Evolutionary conservation across 23 tunicate species (phyloP).

Genomic region (Styela clava): DNA sequence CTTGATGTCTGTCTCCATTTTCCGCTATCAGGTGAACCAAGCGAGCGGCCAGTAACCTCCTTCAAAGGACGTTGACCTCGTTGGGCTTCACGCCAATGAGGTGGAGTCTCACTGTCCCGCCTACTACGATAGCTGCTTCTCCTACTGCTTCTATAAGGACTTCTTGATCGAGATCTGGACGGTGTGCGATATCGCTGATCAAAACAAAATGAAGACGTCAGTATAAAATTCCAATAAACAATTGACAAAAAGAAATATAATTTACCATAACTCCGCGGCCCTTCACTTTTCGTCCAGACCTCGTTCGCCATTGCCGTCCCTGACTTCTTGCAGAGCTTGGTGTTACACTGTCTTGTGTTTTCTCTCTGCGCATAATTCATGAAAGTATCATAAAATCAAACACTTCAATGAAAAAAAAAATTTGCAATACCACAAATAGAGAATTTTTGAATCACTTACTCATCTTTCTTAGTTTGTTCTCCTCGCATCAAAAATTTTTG

Average conservation of each 20-base stretch:
- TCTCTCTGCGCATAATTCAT: neutral
- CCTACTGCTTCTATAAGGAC: constrained; percentile 34
- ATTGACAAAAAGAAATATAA: neutral
- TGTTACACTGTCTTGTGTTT: constrained; percentile 20
- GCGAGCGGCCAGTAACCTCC: constrained; percentile 16
- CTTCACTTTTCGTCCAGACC: constrained; percentile 80
- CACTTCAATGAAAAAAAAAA: neutral
- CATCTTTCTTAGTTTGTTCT: neutral
- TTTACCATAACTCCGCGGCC: constrained; percentile 86
- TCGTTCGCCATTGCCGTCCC: constrained; percentile 64
- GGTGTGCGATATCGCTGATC: constrained; percentile 92
- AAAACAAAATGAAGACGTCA: neutral
- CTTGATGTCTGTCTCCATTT: constrained; percentile 54
- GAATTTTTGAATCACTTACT: neutral
- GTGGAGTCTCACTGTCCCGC: constrained; percentile 89
- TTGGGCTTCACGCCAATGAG: constrained; percentile 98
- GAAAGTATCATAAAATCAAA: neutral
- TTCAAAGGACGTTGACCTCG: constrained; percentile 61
- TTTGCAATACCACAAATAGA: too few relatives aligned
- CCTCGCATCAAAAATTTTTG: constrained; percentile 54
- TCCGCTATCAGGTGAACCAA: constrained; percentile 6
- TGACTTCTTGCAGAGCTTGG: constrained; percentile 64
- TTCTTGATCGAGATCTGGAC: constrained; percentile 73
- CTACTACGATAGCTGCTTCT: constrained; percentile 42
- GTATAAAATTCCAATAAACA: neutral